Conservation (phyloP, 2,113 vertebrate species). For the Callocephalon fimbriatum region DNA sequence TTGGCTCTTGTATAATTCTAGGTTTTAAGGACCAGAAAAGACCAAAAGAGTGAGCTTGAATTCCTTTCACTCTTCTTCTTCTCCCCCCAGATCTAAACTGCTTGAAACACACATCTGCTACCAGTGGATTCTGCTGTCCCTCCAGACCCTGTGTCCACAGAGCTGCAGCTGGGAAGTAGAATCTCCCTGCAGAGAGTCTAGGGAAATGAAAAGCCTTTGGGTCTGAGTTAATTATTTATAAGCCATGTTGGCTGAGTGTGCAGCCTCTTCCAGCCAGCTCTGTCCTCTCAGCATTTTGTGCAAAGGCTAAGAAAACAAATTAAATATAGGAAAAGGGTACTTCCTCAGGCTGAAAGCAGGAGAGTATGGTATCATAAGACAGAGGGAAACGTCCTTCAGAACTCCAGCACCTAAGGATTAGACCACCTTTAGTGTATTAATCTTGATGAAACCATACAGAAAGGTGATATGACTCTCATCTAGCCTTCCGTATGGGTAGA, state of each 20-base stretch:
- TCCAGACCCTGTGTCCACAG: background rate
- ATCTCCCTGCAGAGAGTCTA: background rate
- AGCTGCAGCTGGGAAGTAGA: background rate
- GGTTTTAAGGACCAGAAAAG: background rate
- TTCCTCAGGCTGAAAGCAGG: background rate
- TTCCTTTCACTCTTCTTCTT: background rate
- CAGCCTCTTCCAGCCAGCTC: background rate
- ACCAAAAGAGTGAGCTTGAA: background rate
- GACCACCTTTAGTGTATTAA: background rate
- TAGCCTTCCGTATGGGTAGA: background rate
- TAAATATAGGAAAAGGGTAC: background rate
- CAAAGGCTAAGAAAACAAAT: slow-evolving; percentile 33
- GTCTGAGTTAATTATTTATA: slow-evolving; percentile 35
- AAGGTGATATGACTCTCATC: background rate
- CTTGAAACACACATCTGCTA: background rate
- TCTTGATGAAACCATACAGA: background rate
- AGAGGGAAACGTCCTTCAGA: background rate
- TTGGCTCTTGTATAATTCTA: background rate
- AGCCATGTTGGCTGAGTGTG: background rate
- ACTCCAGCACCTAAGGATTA: background rate
- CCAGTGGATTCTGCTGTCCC: background rate
- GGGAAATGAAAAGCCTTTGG: background rate
- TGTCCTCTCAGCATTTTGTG: slow-evolving; percentile 33
- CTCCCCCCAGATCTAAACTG: background rate
- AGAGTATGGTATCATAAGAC: rapidly evolving